phyloP scores from a whole-genome alignment of 2,113 vertebrate genomes.

The Mobula hypostoma region DNA sequence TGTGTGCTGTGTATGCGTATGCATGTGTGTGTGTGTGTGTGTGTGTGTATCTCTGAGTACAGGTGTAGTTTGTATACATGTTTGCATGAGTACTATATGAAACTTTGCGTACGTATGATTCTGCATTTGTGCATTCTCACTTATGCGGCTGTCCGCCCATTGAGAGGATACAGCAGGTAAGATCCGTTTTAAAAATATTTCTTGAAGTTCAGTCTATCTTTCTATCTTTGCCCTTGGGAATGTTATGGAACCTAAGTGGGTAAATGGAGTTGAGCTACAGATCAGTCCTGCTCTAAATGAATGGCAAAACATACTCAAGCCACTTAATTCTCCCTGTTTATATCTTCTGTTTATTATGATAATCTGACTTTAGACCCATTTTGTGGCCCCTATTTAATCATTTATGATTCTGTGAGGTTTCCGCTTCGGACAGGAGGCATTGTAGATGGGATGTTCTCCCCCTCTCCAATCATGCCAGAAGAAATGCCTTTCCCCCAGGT shows the following conservation, averaged over 20 bases:
- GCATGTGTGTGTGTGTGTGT: too few relatives aligned
- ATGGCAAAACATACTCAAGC: too few relatives aligned
- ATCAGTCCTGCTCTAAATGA: not conserved
- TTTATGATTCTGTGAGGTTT: not conserved
- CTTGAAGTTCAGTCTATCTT: not conserved
- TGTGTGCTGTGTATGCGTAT: too few relatives aligned
- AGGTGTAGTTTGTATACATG: too few relatives aligned
- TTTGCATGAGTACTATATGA: too few relatives aligned
- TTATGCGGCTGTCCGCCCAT: not conserved
- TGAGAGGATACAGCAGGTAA: not conserved
- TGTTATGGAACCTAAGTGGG: not conserved
- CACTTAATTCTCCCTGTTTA: not conserved
- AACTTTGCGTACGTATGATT: too few relatives aligned
- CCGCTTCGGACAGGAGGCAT: not conserved
- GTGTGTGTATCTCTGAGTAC: too few relatives aligned
- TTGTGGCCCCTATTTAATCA: not conserved
- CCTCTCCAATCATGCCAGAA: not conserved
- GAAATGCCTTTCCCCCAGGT: not conserved
- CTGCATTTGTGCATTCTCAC: not conserved
- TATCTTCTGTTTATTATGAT: not conserved
- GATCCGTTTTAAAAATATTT: not conserved
- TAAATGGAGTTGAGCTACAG: not conserved
- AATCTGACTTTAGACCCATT: not conserved
- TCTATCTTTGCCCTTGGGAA: not conserved
- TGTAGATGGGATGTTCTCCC: not conserved